Base-by-base conservation (phyloP, 1,140 invertebrate genomes). In the Lucilia sericata region DNA sequence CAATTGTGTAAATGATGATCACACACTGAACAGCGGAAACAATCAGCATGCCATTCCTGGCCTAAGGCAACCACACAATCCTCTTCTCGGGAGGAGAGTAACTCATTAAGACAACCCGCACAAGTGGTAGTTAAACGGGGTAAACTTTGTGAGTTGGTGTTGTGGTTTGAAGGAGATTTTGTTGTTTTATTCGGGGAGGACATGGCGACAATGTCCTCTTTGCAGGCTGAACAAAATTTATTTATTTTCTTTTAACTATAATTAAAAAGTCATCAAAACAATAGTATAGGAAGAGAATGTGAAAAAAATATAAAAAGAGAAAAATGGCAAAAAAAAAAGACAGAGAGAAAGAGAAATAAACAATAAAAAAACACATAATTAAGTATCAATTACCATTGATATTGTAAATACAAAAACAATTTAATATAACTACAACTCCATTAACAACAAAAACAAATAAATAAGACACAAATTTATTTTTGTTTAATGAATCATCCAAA, bases 21-120 rank as follows among this genome's bases (percentile, higher is more conserved):
- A 91, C 97, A 98, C 0, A 95, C 96, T 30, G 96, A 97, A 91
- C 97, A 98, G 90, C 96, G 93, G 90, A 97, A 97, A 88, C 96
- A 97, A 89, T 97, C 96, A 89, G 94, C 94, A 88, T 97, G 96
- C 96, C 96, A 97, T 90, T 96, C 95, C 88, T 96, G 95, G 82
- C 93, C 94, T 82, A 97, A 92, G 19, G 96, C 96, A 86, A 88
- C 88, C 2, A 89, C 87, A 36, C 88, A 88, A 17, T 88, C 87
- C 76, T 90, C 89, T 34, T 87, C 87, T 84, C 87, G 36, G 34
- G 42, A 82, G 13, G 60, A 17, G 10, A 80, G 55, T 25, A 85
- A 65, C 19, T 75, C 51, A 82, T 85, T 85, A 7, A 84, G 42
- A n/a, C 85, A 85, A 36, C 85, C 83, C 13, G 85, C 83, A 75